Percentiles rank a stretch among this genome's conserved stretches.
Conservation (phyloP, 2,888 invertebrate species). For the Augiades crinisus region DNA sequence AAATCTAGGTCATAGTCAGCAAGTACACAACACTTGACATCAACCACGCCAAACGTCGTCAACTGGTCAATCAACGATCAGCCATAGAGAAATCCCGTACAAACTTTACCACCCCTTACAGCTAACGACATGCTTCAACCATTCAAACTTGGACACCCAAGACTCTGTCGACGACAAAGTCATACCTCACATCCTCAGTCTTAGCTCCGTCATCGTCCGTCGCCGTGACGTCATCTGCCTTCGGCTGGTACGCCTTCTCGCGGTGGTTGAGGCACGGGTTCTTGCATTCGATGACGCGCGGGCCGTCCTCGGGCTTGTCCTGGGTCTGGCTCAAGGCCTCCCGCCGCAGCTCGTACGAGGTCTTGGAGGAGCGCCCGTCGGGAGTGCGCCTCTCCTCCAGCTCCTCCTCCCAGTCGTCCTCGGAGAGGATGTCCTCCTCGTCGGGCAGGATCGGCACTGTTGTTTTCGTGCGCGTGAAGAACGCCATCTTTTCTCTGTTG, state of each 20-base stretch:
- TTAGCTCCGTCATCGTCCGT: conserved; percentile 41
- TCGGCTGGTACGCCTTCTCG: not conserved
- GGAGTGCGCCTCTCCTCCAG: conserved; percentile 69
- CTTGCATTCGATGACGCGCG: conserved; percentile 62
- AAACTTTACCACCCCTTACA: conserved; percentile 15
- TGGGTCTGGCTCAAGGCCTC: conserved; percentile 10
- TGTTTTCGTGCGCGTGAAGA: conserved; percentile 92
- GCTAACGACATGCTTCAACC: conserved; percentile 6
- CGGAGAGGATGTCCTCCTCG: conserved; percentile 78
- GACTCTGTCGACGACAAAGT: conserved; percentile 91
- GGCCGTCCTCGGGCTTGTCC: conserved; percentile 14
- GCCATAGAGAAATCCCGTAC: conserved; percentile 24
- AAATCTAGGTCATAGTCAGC: conserved; percentile 6
- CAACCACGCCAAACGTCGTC: conserved; percentile 1
- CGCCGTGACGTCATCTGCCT: conserved; percentile 58
- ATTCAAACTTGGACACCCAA: conserved; percentile 91
- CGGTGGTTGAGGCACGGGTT: conserved; percentile 40
- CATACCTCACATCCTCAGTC: conserved; percentile 84
- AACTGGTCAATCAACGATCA: conserved; percentile 4
- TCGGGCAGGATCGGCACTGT: conserved; percentile 88
- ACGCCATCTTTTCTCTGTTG: conserved; percentile 97
- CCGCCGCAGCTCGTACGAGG: conserved; percentile 55
- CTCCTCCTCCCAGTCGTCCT: conserved; percentile 74
- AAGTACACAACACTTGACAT: conserved; percentile 8
- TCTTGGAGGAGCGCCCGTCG: conserved; percentile 71